Conservation (phyloP, 1,140 invertebrate genomes). For the Leptestheria dahalacensis region DNA sequence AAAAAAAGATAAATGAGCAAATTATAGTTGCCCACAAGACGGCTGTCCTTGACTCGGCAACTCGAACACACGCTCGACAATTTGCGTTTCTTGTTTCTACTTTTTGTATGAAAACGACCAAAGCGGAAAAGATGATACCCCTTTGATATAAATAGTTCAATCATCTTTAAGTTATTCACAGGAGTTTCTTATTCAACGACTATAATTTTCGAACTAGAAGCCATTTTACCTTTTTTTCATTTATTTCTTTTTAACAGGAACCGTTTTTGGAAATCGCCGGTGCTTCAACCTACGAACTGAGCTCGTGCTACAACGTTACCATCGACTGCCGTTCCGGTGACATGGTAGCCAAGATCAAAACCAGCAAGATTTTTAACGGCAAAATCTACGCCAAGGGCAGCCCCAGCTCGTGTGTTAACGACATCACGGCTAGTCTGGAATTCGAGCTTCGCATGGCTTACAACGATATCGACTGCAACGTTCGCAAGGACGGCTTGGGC, state of each 20-base stretch:
- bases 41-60: no score
- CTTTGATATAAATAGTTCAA: no score
- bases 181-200: not conserved
- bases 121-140: no score
- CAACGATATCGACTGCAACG: slow-evolving; percentile 74
- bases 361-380: slow-evolving; percentile 80
- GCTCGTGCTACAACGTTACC: slow-evolving; percentile 86
- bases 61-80: no score
- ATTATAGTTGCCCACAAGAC: no score
- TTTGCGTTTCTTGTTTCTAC: no score
- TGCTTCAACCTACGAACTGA: slow-evolving; percentile 77
- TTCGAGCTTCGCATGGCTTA: slow-evolving; percentile 82
- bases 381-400: slow-evolving; percentile 87
- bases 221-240: no score
- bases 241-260: no score
- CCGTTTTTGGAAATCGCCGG: slow-evolving; percentile 77
- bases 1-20: no score
- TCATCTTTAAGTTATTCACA: not conserved
- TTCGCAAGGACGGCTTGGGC: slow-evolving; percentile 22
- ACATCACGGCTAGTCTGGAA: slow-evolving; percentile 65
- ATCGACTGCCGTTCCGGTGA: slow-evolving; percentile 73
- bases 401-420: slow-evolving; percentile 76
- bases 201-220: not conserved
- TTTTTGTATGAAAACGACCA: not conserved
- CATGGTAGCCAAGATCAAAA: slow-evolving; percentile 82